Percentiles rank a stretch among this genome's conserved stretches.
Evolutionary conservation across 2,113 vertebrate genomes (phyloP).

Genomic region (Amphilophus citrinellus): DNA sequence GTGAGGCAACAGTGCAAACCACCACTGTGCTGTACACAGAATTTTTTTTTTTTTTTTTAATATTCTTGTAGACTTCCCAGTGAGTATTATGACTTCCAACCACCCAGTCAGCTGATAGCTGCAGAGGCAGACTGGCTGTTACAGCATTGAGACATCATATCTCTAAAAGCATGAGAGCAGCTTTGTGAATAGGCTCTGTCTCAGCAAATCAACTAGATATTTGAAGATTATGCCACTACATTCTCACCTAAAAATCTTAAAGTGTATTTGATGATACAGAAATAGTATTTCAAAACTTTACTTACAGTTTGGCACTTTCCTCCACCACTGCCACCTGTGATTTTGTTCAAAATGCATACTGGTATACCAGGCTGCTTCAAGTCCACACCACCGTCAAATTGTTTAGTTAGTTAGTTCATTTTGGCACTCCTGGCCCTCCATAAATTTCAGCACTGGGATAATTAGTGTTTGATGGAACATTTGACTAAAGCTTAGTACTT

Average conservation of each 20-base stretch:
- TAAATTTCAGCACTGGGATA: not conserved
- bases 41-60: too few species aligned
- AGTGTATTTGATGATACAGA: not conserved
- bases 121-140: too few species aligned
- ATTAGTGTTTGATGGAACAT: not conserved
- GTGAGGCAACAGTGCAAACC: too few species aligned
- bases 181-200: not conserved
- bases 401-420: not conserved
- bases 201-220: not conserved
- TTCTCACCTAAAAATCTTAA: not conserved
- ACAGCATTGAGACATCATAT: too few species aligned
- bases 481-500: not conserved
- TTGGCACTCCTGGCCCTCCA: not conserved
- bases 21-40: too few species aligned
- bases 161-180: not conserved
- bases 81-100: too few species aligned
- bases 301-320: not conserved
- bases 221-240: not conserved
- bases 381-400: not conserved
- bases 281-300: not conserved
- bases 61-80: too few species aligned
- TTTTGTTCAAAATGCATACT: not conserved
- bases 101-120: too few species aligned
- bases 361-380: not conserved
- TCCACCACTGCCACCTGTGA: not conserved